phyloP scores from a whole-genome alignment of 2,797 vertebrate species.

The Cercopithecus petaurista region DNA sequence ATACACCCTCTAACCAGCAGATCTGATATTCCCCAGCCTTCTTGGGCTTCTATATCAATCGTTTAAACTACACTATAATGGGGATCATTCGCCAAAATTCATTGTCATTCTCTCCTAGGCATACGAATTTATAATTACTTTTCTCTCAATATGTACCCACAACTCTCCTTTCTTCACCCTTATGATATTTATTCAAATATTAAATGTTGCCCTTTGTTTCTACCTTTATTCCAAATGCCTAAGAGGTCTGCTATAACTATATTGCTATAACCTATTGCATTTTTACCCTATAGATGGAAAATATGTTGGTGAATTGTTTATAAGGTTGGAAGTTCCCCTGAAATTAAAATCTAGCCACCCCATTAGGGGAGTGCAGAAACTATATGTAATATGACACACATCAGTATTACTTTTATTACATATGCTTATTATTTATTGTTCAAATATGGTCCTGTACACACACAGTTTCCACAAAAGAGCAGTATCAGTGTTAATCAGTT shows the following conservation, averaged over 20 bases:
- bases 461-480: not conserved
- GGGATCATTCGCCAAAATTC: not conserved
- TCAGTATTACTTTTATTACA: not conserved
- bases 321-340: not conserved
- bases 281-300: not conserved
- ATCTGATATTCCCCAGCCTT: not conserved
- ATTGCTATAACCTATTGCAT: not conserved
- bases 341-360: slow-evolving; percentile 27
- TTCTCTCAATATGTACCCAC: not conserved
- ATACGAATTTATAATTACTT: not conserved
- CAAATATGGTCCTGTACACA: not conserved
- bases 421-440: not conserved
- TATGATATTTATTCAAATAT: not conserved
- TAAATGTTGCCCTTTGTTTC: not conserved
- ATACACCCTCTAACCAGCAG: not conserved
- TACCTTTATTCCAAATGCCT: not conserved
- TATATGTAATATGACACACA: not conserved
- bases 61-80: not conserved
- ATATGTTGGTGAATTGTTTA: not conserved
- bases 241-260: not conserved
- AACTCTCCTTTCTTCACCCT: not conserved
- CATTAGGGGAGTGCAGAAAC: not conserved
- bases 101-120: not conserved
- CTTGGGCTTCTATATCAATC: not conserved
- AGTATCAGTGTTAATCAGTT: not conserved